Percentiles rank a stretch among this genome's conserved stretches.
These are phyloP conservation scores for Xestia xanthographa DNA, from an alignment of 2,888 invertebrate genomes.

Conservation along the genomic window DNA sequence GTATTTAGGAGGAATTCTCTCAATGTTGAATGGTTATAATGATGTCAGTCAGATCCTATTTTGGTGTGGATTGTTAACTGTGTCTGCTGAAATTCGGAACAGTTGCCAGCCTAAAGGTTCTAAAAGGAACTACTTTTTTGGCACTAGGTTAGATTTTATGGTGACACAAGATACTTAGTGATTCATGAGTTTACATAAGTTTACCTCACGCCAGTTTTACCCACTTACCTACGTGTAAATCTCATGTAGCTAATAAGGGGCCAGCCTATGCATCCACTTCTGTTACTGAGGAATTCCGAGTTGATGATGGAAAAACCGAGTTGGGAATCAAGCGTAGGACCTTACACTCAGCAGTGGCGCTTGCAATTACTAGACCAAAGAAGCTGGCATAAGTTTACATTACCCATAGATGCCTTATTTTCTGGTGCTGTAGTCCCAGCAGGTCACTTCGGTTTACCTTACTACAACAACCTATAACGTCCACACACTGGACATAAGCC, in stretches of 20 bases:
- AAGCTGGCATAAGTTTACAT: neutral
- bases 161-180: neutral
- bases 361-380: neutral
- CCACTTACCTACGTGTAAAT: neutral
- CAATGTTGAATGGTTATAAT: neutral
- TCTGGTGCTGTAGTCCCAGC: neutral
- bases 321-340: neutral
- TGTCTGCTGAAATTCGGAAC: neutral
- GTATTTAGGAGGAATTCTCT: neutral
- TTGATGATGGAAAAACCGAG: neutral
- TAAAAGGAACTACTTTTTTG: neutral
- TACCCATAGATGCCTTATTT: neutral
- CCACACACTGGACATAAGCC: no score
- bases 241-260: neutral
- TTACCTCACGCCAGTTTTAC: neutral
- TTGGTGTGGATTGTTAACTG: neutral
- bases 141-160: neutral
- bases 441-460: neutral
- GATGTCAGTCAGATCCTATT: neutral
- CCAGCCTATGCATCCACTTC: neutral
- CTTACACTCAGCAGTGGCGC: neutral
- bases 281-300: neutral
- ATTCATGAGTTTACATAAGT: neutral
- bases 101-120: neutral
- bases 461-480: no score